phyloP scores from a whole-genome alignment of 2,113 vertebrate species.

The Morone chrysops region DNA sequence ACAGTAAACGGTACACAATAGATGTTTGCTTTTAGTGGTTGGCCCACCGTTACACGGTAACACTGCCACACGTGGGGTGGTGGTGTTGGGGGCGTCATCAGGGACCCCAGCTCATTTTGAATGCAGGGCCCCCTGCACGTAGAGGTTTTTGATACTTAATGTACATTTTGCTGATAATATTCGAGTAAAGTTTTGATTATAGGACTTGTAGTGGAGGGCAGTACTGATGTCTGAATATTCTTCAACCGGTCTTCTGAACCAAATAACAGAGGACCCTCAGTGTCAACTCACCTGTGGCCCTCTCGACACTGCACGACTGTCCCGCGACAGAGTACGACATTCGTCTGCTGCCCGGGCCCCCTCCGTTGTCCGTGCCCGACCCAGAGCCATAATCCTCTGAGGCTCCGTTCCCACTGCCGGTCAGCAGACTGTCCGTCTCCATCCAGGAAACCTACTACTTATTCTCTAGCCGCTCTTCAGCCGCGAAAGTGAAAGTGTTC shows the following conservation, averaged over 20 bases:
- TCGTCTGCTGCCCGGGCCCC: background rate
- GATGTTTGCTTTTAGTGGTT: too few relatives aligned
- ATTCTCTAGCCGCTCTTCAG: background rate
- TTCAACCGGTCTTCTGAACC: background rate
- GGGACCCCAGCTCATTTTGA: background rate
- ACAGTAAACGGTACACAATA: too few relatives aligned
- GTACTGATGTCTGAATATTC: background rate
- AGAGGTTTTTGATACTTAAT: too few relatives aligned
- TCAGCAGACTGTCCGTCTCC: constrained; percentile 79
- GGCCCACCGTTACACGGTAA: too few relatives aligned
- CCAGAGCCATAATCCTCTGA: constrained; percentile 61
- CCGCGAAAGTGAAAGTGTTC: background rate
- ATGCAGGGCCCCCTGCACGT: background rate
- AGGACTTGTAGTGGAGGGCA: background rate
- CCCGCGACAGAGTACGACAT: constrained; percentile 44
- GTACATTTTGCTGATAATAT: too few relatives aligned
- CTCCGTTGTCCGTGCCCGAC: background rate
- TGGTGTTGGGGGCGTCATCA: background rate
- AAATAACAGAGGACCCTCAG: background rate
- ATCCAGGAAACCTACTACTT: constrained; percentile 48
- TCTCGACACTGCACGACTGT: constrained; percentile 21
- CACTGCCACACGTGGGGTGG: background rate
- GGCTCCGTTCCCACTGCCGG: constrained; percentile 30
- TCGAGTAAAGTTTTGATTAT: too few relatives aligned
- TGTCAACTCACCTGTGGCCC: constrained; percentile 61